phyloP scores from a whole-genome alignment of 2,888 invertebrate species.

The Lymantria monacha region DNA sequence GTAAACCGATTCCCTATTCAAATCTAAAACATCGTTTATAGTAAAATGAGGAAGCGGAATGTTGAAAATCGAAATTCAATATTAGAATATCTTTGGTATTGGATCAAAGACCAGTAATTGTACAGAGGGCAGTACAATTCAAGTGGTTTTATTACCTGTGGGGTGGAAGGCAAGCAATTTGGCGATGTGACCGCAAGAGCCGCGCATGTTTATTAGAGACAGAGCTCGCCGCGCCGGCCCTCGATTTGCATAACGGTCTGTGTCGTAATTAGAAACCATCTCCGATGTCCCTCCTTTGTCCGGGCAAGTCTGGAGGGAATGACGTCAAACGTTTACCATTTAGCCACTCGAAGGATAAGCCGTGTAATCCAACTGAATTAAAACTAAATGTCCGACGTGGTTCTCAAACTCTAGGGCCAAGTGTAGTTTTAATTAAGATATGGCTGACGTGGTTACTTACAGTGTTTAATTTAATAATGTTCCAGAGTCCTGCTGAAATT shows the following conservation, averaged over 20 bases:
- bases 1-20: conserved; percentile 19
- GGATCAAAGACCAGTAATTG: conserved; percentile 65
- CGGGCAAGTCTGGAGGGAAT: conserved; percentile 63
- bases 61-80: conserved; percentile 31
- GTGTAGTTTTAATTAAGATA: conserved; percentile 18
- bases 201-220: conserved; percentile 80
- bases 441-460: conserved; percentile 9
- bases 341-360: conserved; percentile 57
- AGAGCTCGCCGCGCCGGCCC: conserved; percentile 62
- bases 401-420: conserved; percentile 16
- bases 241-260: conserved; percentile 80
- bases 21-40: conserved; percentile 20
- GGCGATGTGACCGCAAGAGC: conserved; percentile 74
- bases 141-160: conserved; percentile 64
- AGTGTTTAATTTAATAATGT: not conserved
- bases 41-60: conserved; percentile 29
- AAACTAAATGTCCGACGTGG: conserved; percentile 52
- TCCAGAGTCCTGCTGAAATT: no score
- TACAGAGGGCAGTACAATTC: conserved; percentile 55
- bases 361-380: conserved; percentile 56
- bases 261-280: conserved; percentile 81
- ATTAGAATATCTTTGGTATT: conserved; percentile 36
- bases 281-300: conserved; percentile 75
- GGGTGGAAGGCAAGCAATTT: conserved; percentile 68
- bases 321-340: conserved; percentile 72